Base-by-base conservation (phyloP, 2,888 invertebrate species). In the Andrena trimmerana region DNA sequence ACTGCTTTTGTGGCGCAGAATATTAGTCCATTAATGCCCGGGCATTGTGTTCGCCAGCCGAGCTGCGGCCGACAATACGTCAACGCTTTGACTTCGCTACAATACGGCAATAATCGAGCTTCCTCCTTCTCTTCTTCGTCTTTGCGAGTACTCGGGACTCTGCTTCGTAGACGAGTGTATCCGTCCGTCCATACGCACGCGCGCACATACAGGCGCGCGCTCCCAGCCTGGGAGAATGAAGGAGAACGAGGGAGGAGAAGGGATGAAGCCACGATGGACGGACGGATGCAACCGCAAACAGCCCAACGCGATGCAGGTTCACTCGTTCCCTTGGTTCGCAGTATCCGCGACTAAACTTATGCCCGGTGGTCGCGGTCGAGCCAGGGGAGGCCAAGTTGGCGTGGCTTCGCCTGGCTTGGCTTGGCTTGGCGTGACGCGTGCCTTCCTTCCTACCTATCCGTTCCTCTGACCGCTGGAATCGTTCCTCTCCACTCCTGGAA, bases 61-160 rank as follows among this genome's bases (percentile, higher is more conserved):
- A 79, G 81, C 82, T 78, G 74, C 79, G 83, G 76, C 85, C 89
- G 86, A 87, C 90, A 87, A 89, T 90, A 89, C 89, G 89, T 89
- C 89, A 90, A 89, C 87, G 89, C 87, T 89, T 90, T 88, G 90
- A 89, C 84, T 90, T 77, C 77, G 87, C 90, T 81, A 86, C 89
- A 90, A 90, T 90, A 85, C 85, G 84, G 89, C 89, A 89, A 89
- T 89, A 89, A 89, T 88, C 90, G 90, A 82, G 85, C 90, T 81
- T 85, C 85, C 85, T 89, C 86, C 88, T 83, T 80, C 86, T 73
- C 83, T 77, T 74, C 87, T 78, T 74, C 87, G 81, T 88, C 88
- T 89, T 89, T 80, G 81, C 85, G 73, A 63, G 74, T 81, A 69
- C 84, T 83, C 70, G 27, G 57, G 27, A 27, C 10, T 54, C 48